Conservation (phyloP, 2,888 invertebrate species). For the Copidosoma aretas region DNA sequence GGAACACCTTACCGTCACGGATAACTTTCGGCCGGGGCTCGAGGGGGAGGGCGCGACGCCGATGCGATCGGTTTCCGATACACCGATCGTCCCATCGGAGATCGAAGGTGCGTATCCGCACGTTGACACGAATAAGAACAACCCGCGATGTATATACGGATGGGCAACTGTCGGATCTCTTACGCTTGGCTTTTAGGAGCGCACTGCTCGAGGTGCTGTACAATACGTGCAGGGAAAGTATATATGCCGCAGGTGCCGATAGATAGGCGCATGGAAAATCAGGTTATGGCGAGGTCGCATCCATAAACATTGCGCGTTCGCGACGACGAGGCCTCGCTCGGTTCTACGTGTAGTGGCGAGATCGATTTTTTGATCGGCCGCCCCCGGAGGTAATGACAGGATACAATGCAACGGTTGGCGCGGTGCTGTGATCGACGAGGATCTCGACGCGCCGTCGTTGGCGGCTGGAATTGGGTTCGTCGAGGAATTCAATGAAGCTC, state of each 20-base stretch:
- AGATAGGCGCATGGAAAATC: too few species aligned
- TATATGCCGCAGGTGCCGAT: conserved; percentile 20
- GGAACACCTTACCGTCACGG: neutral
- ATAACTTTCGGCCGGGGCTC: neutral
- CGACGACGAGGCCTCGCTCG: too few species aligned
- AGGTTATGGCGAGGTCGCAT: too few species aligned
- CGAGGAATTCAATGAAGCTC: conserved; percentile 23
- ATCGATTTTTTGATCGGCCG: conserved; percentile 23
- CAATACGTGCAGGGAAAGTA: too few species aligned
- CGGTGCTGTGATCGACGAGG: neutral
- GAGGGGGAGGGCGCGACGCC: neutral
- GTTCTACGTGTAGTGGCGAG: too few species aligned
- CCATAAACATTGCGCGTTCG: conserved; percentile 38
- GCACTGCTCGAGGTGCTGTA: too few species aligned
- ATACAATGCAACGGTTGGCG: too few species aligned
- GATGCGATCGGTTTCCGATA: conserved; percentile 34
- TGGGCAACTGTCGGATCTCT: too few species aligned
- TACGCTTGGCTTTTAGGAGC: too few species aligned
- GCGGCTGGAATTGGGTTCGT: conserved; percentile 21
- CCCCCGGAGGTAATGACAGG: neutral
- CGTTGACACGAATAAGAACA: too few species aligned
- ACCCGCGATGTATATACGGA: conserved; percentile 9
- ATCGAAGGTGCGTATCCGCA: conserved; percentile 32
- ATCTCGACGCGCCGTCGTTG: conserved; percentile 6
- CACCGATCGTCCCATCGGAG: conserved; percentile 12